Conservation (phyloP, 1,140 invertebrate genomes). For the Glossosoma conforme region DNA sequence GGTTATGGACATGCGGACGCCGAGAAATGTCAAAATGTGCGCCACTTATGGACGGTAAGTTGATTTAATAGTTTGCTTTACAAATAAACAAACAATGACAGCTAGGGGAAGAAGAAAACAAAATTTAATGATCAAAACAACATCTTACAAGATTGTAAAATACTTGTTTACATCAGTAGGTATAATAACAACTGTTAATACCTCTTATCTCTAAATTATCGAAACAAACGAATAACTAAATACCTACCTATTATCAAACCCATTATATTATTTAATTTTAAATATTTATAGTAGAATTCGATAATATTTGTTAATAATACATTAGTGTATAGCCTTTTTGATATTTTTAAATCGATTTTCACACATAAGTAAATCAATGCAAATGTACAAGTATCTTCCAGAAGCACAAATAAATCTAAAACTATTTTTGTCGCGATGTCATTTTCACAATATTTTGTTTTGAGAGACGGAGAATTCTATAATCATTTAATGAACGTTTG, state of each 20-base stretch:
- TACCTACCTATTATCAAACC: no score
- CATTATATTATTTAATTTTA: no score
- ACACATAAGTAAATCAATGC: neutral
- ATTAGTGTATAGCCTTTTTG: no score
- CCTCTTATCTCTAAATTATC: no score
- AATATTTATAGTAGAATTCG: no score
- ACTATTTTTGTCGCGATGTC: neutral
- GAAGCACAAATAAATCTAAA: neutral
- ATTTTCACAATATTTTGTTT: neutral
- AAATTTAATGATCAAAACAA: neutral
- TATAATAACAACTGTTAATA: neutral
- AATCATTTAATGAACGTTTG: no score
- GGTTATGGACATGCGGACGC: slow-evolving; percentile 43
- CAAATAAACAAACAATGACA: neutral
- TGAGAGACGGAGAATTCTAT: neutral
- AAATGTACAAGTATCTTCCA: neutral
- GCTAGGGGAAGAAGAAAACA: neutral
- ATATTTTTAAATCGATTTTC: neutral
- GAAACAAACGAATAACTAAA: no score
- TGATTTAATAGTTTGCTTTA: neutral
- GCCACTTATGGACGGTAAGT: slow-evolving; percentile 44
- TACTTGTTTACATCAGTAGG: neutral
- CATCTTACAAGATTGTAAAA: neutral
- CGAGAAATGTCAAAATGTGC: slow-evolving; percentile 39
- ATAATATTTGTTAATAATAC: no score